phyloP scores from a whole-genome alignment of 35 echinoderm and acorn worm genomes.

The Amphiura filiformis region DNA sequence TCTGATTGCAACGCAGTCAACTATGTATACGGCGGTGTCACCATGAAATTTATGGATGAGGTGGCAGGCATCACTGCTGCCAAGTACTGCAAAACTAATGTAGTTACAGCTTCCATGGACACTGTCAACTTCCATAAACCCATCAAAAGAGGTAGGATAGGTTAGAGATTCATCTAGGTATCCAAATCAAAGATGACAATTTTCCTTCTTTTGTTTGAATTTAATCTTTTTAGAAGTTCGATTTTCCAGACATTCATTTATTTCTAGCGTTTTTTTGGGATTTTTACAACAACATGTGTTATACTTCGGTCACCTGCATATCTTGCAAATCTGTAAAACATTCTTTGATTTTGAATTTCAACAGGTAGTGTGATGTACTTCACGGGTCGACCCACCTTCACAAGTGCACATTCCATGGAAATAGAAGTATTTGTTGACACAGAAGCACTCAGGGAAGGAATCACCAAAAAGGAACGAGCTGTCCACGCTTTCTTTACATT shows the following conservation, averaged over 20 bases:
- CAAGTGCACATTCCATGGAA: conserved; percentile 48
- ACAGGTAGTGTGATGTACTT: conserved; percentile 27
- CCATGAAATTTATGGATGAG: conserved; percentile 56
- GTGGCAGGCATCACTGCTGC: conserved; percentile 25
- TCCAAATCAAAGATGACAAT: no score
- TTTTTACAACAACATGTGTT: no score
- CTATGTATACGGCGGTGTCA: conserved; percentile 39
- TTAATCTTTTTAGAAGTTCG: no score
- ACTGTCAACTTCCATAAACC: conserved; percentile 39
- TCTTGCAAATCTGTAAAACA: no score
- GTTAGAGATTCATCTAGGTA: no score
- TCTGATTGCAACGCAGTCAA: conserved; percentile 29
- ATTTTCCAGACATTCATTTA: no score
- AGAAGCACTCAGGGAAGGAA: conserved; percentile 34
- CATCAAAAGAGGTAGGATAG: conserved; percentile 37
- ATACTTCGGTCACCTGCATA: no score
- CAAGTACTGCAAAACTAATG: conserved; percentile 40
- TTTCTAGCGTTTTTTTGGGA: no score
- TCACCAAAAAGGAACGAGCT: conserved; percentile 34
- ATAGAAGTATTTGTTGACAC: conserved; percentile 62
- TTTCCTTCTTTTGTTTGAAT: no score
- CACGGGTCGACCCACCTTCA: conserved; percentile 45
- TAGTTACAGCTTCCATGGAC: conserved; percentile 46
- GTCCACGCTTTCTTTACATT: conserved; percentile 57
- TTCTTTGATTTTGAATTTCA: background rate